A percentile compares a stretch with the other conserved stretches of the same genome.
Conservation (phyloP, 1,140 invertebrate species). For the Goniozus legneri region DNA sequence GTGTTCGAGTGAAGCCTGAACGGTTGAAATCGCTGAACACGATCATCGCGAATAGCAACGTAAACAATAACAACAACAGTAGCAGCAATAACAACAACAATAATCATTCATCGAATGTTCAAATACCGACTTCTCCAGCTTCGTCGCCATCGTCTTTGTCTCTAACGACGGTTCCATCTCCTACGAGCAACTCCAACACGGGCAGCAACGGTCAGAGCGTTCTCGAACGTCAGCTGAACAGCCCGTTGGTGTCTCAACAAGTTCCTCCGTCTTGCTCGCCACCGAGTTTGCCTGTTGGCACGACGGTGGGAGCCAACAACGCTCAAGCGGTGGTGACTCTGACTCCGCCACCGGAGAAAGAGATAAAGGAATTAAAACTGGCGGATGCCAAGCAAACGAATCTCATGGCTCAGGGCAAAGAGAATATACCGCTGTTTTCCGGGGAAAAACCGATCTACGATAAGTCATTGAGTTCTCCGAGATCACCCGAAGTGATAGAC, state of each 20-base stretch:
- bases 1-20: constrained; percentile 62
- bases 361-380: constrained; percentile 46
- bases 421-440: constrained; percentile 57
- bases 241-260: constrained; percentile 45
- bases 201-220: constrained; percentile 34
- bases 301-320: constrained; percentile 42
- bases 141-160: constrained; percentile 42
- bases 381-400: constrained; percentile 45
- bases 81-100: too few species aligned
- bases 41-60: constrained; percentile 42
- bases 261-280: constrained; percentile 38
- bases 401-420: constrained; percentile 55
- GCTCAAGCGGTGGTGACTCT: constrained; percentile 45
- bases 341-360: constrained; percentile 47
- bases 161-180: constrained; percentile 15
- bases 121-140: constrained; percentile 41
- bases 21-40: constrained; percentile 51
- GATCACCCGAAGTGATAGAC: constrained; percentile 65
- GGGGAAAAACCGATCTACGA: constrained; percentile 45
- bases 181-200: constrained; percentile 27
- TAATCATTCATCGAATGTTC: constrained; percentile 27
- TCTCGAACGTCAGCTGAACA: constrained; percentile 47
- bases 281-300: constrained; percentile 34
- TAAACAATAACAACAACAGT: too few species aligned
- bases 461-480: constrained; percentile 45